Base-by-base conservation (phyloP, 1,140 invertebrate species). In the Cherax quadricarinatus region DNA sequence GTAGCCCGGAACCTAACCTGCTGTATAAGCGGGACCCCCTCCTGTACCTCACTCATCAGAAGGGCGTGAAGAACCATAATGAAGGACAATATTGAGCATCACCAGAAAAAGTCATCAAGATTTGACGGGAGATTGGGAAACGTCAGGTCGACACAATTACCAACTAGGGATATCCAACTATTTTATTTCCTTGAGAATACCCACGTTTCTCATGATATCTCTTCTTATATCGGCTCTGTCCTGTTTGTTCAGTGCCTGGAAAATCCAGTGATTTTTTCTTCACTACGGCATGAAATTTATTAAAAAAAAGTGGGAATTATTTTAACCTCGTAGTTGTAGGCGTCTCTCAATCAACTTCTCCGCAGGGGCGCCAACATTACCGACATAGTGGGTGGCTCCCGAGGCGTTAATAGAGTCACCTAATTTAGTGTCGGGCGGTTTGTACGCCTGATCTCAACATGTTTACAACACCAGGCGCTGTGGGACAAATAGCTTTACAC, bases 301-400 rank as follows among this genome's bases (percentile, higher is more conserved):
- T 41, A 41, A 41, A 41, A 41, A 41, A 41, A 41, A 41, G 30
- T 41, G 30, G 30, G 2, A 41, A 41, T 41, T 41, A 41, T 41
- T 41, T 41, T 57, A 51, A 62, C 83, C 66, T 66, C 83, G 62
- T 41, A 41, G 57, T 60, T 73, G n/a, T 24, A 85, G 83, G 41
- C 30, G 83, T 24, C 83, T 60, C 83, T 85, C 83, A 85, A 85
- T 85, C 83, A 85, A 62, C 30, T 62, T 85, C 83, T 24, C 83
- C 66, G 83, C 83, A 85, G 83, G 83, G 83, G 83, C n/a, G 83
- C 83, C 83, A 85, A 85, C 83, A 85, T 85, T 85, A 85, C 83
- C 83, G 83, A 70, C 83, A 66, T 66, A 41, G 83, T 85, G 83
- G 83, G 60, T 41, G 83, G 83, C 41, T 85, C 83, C 83, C 48